A percentile compares a stretch with the other conserved stretches of the same genome.
Evolutionary conservation across 2,797 vertebrate species (phyloP).

Genomic region (Menidia menidia): DNA sequence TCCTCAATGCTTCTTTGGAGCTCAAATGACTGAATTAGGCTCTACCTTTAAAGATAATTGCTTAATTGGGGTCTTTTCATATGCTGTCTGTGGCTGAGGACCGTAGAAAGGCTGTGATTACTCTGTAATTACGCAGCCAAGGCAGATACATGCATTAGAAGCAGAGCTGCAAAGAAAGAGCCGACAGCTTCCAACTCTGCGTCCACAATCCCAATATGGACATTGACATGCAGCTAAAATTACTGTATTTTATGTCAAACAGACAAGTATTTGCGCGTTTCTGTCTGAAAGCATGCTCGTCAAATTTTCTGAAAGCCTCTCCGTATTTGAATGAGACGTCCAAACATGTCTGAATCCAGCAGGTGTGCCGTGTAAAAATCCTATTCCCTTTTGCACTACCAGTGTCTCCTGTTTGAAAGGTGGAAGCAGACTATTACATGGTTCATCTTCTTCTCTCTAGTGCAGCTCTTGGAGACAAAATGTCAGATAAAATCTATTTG

Average conservation of each 20-base stretch:
- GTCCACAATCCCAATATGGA: constrained; percentile 45
- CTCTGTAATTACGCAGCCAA: constrained; percentile 79
- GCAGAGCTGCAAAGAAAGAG: constrained; percentile 67
- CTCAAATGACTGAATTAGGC: constrained; percentile 81
- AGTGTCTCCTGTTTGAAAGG: constrained; percentile 58
- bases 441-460: constrained; percentile 57
- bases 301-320: constrained; percentile 34
- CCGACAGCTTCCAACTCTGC: constrained; percentile 57
- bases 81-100: constrained; percentile 75
- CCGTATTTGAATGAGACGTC: constrained; percentile 54
- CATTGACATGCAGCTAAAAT: constrained; percentile 61
- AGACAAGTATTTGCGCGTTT: constrained; percentile 17
- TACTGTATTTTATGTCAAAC: constrained; percentile 43
- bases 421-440: constrained; percentile 56
- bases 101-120: constrained; percentile 80
- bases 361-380: constrained; percentile 39
- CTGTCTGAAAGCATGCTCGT: constrained; percentile 12
- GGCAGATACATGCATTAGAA: constrained; percentile 62
- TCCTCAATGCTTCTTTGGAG: constrained; percentile 69
- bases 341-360: constrained; percentile 51
- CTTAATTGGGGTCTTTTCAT: constrained; percentile 85
- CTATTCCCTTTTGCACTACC: constrained; percentile 34
- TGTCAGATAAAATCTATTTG: constrained; percentile 73
- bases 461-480: constrained; percentile 54
- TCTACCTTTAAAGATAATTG: constrained; percentile 85